phyloP scores from a whole-genome alignment of 2,888 invertebrate genomes.

The Zygothrica quintamaculata region DNA sequence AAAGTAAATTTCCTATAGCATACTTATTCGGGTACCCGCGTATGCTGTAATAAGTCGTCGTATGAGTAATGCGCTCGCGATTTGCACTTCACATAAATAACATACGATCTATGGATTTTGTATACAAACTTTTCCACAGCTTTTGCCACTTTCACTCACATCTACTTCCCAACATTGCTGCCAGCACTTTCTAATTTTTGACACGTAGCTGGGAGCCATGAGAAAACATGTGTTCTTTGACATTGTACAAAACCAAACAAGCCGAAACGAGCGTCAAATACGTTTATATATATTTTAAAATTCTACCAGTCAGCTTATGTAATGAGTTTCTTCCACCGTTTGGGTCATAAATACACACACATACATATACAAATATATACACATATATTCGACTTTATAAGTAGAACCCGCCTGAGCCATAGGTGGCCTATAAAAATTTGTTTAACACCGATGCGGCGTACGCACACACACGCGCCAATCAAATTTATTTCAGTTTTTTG shows the following conservation, averaged over 20 bases:
- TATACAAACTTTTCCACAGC: conserved; percentile 1
- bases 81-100: conserved; percentile 51
- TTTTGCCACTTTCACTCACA: too few species aligned
- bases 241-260: conserved; percentile 50
- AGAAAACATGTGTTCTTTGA: conserved; percentile 63
- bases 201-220: conserved; percentile 57
- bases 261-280: conserved; percentile 25
- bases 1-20: conserved; percentile 48
- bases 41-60: conserved; percentile 35
- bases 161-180: too few species aligned
- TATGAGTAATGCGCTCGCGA: conserved; percentile 21
- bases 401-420: conserved; percentile 33
- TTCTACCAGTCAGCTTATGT: conserved; percentile 55
- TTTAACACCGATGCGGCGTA: conserved; percentile 61
- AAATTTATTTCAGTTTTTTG: conserved; percentile 67
- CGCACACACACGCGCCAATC: conserved; percentile 58
- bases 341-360: conserved; percentile 61
- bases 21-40: conserved; percentile 51
- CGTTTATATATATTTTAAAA: conserved; percentile 57
- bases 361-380: conserved; percentile 4
- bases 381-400: conserved; percentile 29
- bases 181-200: conserved; percentile 69
- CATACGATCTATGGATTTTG: conserved; percentile 56
- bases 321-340: conserved; percentile 66
- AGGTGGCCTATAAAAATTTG: conserved; percentile 74